Conservation (phyloP, 1,140 invertebrate species). For the Elymnias hypermnestra region DNA sequence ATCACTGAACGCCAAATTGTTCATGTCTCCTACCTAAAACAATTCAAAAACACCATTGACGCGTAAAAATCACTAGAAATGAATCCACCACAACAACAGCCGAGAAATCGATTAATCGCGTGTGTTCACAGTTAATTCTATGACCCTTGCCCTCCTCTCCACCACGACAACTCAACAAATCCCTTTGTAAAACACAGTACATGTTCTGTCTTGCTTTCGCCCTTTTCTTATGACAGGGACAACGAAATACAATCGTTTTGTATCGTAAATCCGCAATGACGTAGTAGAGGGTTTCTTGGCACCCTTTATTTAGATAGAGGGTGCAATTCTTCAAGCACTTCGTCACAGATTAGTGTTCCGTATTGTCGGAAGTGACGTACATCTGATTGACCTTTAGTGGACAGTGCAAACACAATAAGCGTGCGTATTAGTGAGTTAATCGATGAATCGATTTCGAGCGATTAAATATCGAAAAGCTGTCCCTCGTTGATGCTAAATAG, state of each 20-base stretch:
- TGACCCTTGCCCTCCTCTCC: constrained; percentile 22
- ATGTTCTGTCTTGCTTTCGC: not conserved
- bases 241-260: too few relatives aligned
- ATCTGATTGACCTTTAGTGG: constrained; percentile 32
- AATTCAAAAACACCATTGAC: constrained; percentile 16
- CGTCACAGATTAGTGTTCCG: constrained; percentile 38
- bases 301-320: constrained; percentile 37
- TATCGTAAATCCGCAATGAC: not conserved
- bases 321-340: constrained; percentile 32
- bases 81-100: constrained; percentile 27
- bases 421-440: constrained; percentile 12
- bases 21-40: too few relatives aligned
- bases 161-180: constrained; percentile 14
- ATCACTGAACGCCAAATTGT: too few relatives aligned
- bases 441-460: not conserved
- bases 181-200: not conserved
- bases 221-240: too few relatives aligned
- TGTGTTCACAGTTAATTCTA: constrained; percentile 24
- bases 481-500: not conserved
- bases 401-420: constrained; percentile 29
- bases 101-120: constrained; percentile 40
- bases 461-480: not conserved
- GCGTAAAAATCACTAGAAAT: constrained; percentile 31
- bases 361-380: constrained; percentile 29
- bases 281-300: constrained; percentile 19